A percentile compares a stretch with the other conserved stretches of the same genome.
Conservation (phyloP, 2,113 vertebrate genomes). For the Lasiurus cinereus region DNA sequence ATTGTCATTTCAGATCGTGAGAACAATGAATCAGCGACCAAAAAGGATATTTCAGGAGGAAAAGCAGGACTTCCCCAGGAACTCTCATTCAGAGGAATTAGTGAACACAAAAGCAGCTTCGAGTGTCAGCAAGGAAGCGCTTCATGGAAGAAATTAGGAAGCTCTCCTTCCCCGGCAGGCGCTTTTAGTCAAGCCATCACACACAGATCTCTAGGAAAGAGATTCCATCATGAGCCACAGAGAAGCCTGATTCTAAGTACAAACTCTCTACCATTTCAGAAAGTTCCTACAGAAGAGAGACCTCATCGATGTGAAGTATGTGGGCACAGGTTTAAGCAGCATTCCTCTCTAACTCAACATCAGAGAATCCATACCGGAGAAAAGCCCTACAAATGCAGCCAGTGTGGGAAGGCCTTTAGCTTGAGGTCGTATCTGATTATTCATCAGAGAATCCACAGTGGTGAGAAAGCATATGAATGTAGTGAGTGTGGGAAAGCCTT, state of each 20-base stretch:
- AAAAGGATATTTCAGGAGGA: conserved; percentile 54
- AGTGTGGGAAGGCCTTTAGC: conserved; percentile 88
- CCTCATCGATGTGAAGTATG: conserved; percentile 84
- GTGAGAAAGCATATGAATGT: conserved; percentile 86
- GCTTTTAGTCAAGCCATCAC: conserved; percentile 71
- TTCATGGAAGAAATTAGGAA: conserved; percentile 31
- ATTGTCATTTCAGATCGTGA: conserved; percentile 72
- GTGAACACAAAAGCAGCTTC: conserved; percentile 42
- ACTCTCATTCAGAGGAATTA: conserved; percentile 60
- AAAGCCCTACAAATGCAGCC: conserved; percentile 89
- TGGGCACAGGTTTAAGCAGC: conserved; percentile 84
- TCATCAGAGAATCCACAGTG: conserved; percentile 86
- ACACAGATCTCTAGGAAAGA: conserved; percentile 70
- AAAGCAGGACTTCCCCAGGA: conserved; percentile 50
- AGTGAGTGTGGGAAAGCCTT: conserved; percentile 85
- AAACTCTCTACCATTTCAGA: conserved; percentile 86
- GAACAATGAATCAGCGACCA: conserved; percentile 25
- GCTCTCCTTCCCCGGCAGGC: not conserved
- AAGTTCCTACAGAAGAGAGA: conserved; percentile 82
- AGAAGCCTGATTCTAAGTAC: conserved; percentile 73
- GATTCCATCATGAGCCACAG: conserved; percentile 40
- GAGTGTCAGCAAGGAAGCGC: conserved; percentile 67
- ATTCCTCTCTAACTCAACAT: conserved; percentile 84
- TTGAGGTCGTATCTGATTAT: conserved; percentile 88
- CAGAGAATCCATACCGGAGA: conserved; percentile 87